Evolutionary conservation across 2,113 vertebrate genomes (phyloP).

Genomic region (Ictalurus punctatus): DNA sequence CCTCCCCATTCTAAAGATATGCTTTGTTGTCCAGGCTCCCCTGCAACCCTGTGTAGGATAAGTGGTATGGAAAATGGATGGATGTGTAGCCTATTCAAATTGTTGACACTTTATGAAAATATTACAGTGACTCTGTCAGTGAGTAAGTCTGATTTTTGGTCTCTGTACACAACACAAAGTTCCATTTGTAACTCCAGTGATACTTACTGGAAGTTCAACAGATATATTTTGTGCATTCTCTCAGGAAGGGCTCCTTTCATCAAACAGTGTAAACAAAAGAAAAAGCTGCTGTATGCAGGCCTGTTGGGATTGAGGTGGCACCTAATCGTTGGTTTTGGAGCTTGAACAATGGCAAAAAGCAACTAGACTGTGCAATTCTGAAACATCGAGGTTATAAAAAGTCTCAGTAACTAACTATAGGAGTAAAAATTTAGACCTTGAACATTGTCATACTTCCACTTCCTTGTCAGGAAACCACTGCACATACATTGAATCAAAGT

Average conservation of each 20-base stretch:
- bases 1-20: too few species aligned
- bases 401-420: neutral
- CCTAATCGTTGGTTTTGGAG: neutral
- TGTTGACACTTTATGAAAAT: neutral
- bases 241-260: neutral
- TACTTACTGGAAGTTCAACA: neutral
- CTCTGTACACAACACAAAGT: neutral
- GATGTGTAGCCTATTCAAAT: neutral
- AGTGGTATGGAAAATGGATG: too few species aligned
- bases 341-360: neutral
- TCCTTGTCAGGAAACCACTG: neutral
- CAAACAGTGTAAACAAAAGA: neutral
- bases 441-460: neutral
- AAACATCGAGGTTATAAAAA: neutral
- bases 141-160: neutral
- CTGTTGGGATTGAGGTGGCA: neutral
- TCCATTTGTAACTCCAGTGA: neutral
- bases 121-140: neutral
- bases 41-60: too few species aligned
- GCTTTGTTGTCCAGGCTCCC: too few species aligned
- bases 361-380: neutral
- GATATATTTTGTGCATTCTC: neutral
- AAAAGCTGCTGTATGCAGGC: neutral
- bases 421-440: neutral
- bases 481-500: neutral